Percentiles rank a stretch among this genome's conserved stretches.
These are phyloP conservation scores for Zonitis immaculata DNA, from an alignment of 2,888 invertebrate genomes.

Conservation along the genomic window DNA sequence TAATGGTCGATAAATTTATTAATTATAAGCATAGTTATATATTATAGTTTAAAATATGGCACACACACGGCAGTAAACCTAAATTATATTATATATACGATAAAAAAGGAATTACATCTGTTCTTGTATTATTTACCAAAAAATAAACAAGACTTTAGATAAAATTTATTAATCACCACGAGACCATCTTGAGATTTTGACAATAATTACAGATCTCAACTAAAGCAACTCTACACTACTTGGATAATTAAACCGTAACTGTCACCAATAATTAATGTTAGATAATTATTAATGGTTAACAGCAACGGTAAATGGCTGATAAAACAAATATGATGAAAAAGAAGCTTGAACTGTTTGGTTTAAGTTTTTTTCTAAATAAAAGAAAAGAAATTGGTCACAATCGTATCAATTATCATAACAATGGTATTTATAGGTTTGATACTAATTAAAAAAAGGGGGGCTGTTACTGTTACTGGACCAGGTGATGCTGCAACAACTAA, in stretches of 20 bases:
- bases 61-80: slow-evolving; percentile 47
- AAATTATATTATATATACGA: slow-evolving; percentile 25
- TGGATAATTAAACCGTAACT: slow-evolving; percentile 16
- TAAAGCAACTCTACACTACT: slow-evolving; percentile 19
- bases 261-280: slow-evolving; percentile 1
- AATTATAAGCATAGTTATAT: slow-evolving; percentile 33
- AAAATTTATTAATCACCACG: slow-evolving; percentile 4
- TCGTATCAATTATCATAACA: slow-evolving; percentile 13
- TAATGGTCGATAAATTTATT: slow-evolving; percentile 19
- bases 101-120: slow-evolving; percentile 14
- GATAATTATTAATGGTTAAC: slow-evolving; percentile 5
- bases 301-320: slow-evolving; percentile 17
- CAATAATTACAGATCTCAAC: slow-evolving; percentile 25
- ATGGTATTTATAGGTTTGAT: slow-evolving; percentile 7
- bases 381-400: slow-evolving; percentile 8
- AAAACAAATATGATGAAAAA: background rate
- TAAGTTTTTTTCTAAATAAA: slow-evolving; percentile 2
- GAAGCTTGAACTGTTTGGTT: too few relatives aligned
- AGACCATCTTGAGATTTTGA: slow-evolving; percentile 6
- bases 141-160: background rate
- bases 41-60: slow-evolving; percentile 39
- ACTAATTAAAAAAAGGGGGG: too few relatives aligned
- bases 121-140: slow-evolving; percentile 7
- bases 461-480: slow-evolving; percentile 24
- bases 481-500: slow-evolving; percentile 40